Evolutionary conservation across 2,888 invertebrate genomes (phyloP).

Genomic region (Herminia tarsipennalis): DNA sequence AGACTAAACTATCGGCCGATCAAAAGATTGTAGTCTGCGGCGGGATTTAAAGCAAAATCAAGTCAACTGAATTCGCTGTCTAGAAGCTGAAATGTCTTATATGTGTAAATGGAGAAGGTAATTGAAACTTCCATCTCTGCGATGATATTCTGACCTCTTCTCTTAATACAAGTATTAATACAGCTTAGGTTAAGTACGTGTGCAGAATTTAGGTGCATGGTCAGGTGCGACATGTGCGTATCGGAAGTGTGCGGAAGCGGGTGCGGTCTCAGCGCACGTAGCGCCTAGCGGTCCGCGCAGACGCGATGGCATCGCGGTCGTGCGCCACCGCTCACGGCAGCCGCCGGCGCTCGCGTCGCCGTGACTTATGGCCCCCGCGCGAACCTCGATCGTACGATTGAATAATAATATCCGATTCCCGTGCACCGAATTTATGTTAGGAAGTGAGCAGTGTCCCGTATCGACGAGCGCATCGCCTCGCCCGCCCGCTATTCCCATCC

Average conservation of each 20-base stretch:
- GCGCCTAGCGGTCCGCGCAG: constrained; percentile 67
- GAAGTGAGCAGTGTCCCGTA: constrained; percentile 82
- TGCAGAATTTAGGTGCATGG: neutral
- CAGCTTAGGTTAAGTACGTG: neutral
- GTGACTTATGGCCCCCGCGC: constrained; percentile 83
- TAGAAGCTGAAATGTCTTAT: too few species aligned
- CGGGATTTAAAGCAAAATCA: too few species aligned
- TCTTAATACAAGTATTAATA: too few species aligned
- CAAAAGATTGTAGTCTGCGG: too few species aligned
- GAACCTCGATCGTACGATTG: constrained; percentile 84
- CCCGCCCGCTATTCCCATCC: constrained; percentile 70
- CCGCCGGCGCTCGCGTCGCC: constrained; percentile 83
- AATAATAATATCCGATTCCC: constrained; percentile 85
- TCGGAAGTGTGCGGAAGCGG: constrained; percentile 42
- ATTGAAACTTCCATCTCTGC: too few species aligned
- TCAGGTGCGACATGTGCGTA: constrained; percentile 25
- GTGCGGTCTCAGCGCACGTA: constrained; percentile 41
- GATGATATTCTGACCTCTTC: too few species aligned
- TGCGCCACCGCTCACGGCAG: constrained; percentile 83
- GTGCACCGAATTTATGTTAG: constrained; percentile 84
- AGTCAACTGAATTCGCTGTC: too few species aligned
- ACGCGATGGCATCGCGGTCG: constrained; percentile 80
- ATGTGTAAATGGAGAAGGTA: too few species aligned
- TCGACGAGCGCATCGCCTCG: constrained; percentile 71
- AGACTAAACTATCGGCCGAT: too few species aligned